Evolutionary conservation across 2,797 vertebrate species (phyloP), one percentile per base, ranked within the genome.

Genomic region (Iguana delicatissima): DNA sequence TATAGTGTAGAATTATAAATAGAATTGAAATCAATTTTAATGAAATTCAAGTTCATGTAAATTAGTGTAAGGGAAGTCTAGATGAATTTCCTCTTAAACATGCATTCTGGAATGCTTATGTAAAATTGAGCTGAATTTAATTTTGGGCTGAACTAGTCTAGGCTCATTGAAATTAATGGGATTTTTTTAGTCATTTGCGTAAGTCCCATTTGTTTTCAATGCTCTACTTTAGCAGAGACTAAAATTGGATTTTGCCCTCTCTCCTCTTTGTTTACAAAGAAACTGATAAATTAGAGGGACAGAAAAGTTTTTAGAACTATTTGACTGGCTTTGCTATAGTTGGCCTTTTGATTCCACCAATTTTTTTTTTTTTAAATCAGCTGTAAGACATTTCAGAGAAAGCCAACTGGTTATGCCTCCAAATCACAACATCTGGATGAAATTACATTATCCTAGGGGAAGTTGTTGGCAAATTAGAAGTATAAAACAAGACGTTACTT

Each of bases 401-500:
- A 93, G 77, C n/a, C 82, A 87, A 90, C 64, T 84, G 83, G 1
- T 1, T 76, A 0, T 85, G 88, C 20, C 10, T 89, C 46, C 87
- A 93, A 94, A 91, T 85, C 32, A 69, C 0, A 0, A 67, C 18
- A 79, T 85, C 13, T 84, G 13, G 55, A 38, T 74, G 13, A 24
- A 82, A 91, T 35, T 55, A 86, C 50, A 69, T 64, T 87, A 80
- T 91, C 64, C 7, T 92, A 38, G 80, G 73, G 55, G 59, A 93
- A 80, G 1, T 3, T 84, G 24, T 85, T 85, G 72, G 4, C 13
- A 93, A 90, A 87, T 76, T 72, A 57, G 14, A 81, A 80, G 10
- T 59, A 92, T 89, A 74, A 92, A 91, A 89, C 4, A 89, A 5
- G 10, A 55, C 0, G 0, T 87, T 94, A 92, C 52, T 92, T 38